Base-by-base conservation (phyloP, 2,113 vertebrate genomes). In the Zosterops pallidus region DNA sequence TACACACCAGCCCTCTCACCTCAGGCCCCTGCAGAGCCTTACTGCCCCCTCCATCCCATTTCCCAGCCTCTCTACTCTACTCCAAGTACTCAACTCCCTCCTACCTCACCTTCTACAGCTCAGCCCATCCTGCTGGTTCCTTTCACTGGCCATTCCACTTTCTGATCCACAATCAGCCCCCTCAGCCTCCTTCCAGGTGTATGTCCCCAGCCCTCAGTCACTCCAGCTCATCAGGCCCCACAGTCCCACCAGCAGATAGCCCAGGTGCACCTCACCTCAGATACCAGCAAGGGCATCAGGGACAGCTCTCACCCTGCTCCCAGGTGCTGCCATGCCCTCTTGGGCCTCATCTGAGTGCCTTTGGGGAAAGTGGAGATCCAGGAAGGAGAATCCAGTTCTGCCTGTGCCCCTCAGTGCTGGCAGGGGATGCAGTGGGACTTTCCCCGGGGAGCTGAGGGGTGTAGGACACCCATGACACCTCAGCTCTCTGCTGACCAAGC, bases 171-270 rank as follows among this genome's bases (percentile, higher is more conserved):
- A 42, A 0, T 24, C 24, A 33, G 22, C 4, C 8, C 7, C 9
- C 25, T 18, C 72, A 63, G n/a, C 21, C 31, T 26, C 22, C 4
- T 33, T 12, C 39, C 82, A 83, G 17, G 25, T 42, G 4, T 15
- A 5, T 24, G 7, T 44, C 19, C 37, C 33, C 42, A 77, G 0
- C 8, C 37, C 6, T 11, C 8, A 6, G 21, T 71, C 25, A 37
- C 10, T 63, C 2, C 2, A 2, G 23, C 9, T 21, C 9, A 0
- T 13, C 11, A 11, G 44, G 19, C 5, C 20, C n/a, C 20, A 6
- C 1, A 1, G 20, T 33, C 17, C 28, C 67, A 31, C 4, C 7
- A 39, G 19, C 33, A 67, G 31, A 52, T 3, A 63, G 18, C 47
- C 8, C 14, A 9, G 33, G 24, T 9, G 59, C 31, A 14, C 9